A percentile compares a stretch with the other conserved stretches of the same genome.
These are phyloP conservation scores for Melikaiella ostensackeni DNA, from an alignment of 2,888 invertebrate genomes.

Conservation along the genomic window DNA sequence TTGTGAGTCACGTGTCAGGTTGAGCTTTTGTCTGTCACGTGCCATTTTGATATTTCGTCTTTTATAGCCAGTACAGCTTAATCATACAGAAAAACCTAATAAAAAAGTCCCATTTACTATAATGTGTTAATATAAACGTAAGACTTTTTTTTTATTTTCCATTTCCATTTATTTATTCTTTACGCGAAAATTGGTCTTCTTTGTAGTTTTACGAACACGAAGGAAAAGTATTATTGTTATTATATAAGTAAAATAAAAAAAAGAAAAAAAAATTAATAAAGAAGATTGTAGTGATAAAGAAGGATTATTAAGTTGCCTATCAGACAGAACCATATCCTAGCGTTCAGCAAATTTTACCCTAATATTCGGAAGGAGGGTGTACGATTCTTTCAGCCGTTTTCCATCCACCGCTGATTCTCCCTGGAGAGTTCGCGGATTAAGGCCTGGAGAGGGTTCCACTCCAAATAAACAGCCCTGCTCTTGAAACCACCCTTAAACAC, in stretches of 20 bases:
- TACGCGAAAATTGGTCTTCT: neutral
- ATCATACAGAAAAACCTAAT: neutral
- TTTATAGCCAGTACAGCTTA: neutral
- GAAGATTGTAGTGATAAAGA: neutral
- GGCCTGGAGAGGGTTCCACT: slow-evolving; percentile 72
- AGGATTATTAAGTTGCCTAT: slow-evolving; percentile 1
- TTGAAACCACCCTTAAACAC: slow-evolving; percentile 56
- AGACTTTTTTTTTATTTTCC: neutral
- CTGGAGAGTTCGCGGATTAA: slow-evolving; percentile 71
- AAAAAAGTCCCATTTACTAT: neutral
- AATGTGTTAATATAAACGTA: too few relatives aligned
- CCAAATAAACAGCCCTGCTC: slow-evolving; percentile 74
- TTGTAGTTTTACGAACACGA: neutral
- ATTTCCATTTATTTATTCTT: neutral
- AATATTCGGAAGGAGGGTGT: slow-evolving; percentile 36
- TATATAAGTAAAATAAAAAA: neutral
- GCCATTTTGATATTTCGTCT: slow-evolving; percentile 67
- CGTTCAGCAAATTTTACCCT: slow-evolving; percentile 22
- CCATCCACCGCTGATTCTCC: slow-evolving; percentile 65
- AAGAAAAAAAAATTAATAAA: neutral
- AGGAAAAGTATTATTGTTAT: neutral
- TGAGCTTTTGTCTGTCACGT: slow-evolving; percentile 72
- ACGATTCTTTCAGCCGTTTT: slow-evolving; percentile 64
- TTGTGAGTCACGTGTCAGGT: slow-evolving; percentile 68
- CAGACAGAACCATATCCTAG: neutral